Base-by-base conservation (phyloP, 1,140 invertebrate species). In the Drosophila athabasca region DNA sequence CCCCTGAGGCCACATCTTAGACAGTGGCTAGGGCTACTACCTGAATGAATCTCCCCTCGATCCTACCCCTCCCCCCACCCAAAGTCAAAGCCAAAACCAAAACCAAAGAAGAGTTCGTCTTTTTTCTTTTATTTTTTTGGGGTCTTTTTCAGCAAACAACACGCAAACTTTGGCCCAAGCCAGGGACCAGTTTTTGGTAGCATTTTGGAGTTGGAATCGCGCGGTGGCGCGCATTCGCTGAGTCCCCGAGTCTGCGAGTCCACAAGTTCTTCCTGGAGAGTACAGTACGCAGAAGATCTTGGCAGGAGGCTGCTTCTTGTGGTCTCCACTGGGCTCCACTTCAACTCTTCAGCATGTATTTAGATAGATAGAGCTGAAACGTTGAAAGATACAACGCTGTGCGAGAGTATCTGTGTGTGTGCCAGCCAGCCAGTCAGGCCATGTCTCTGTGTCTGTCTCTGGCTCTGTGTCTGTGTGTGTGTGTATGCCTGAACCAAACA, bases 101-200 rank as follows among this genome's bases (percentile, higher is more conserved):
- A 39, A 13, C 35, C 11, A 39, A 39, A 39, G 49, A 55, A 55
- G 49, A 55, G 22, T 62, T 19, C 41, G 22, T 26, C 17, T 19
- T 19, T 19, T 57, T 67, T 17, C 35, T 29, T n/a, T 43, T 46
- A 59, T 66, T 71, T 65, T 71, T 66, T 52, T 41, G 46, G 58
- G 59, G 17, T 15, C 59, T 58, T 69, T 77, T 87, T 85, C 39
- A 78, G 82, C 82, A 78, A 87, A 66, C 82, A 78, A 79, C 82
- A 85, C 82, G 82, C 82, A 85, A 85, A 85, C 82, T 85, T 85
- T 85, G 82, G 83, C 83, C 66, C 68, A 60, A 55, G 51, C 62
- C 58, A 26, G 61, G 61, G 77, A 84, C 81, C 81, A 77, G 81
- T 84, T 84, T 84, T 79, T 66, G 62, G 72, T 67, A 60, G 60